These are phyloP conservation scores for Idris sp. DNA, from an alignment of 1,140 invertebrate genomes.

Conservation along the genomic window DNA sequence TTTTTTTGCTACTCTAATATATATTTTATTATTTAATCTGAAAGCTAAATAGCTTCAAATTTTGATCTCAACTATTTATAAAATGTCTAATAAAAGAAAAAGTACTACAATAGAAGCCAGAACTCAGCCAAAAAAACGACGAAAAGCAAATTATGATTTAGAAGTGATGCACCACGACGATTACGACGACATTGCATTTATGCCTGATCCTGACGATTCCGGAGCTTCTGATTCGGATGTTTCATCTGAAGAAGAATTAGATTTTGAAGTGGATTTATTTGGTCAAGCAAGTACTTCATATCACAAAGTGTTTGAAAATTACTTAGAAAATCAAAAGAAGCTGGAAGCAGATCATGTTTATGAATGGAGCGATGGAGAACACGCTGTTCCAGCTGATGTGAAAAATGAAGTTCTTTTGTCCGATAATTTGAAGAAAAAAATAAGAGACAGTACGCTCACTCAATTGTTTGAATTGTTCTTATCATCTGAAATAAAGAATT, in stretches of 20 bases:
- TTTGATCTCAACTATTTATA: too few species aligned
- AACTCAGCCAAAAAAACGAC: too few species aligned
- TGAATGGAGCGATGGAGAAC: slow-evolving; percentile 24
- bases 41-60: too few species aligned
- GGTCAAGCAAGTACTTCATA: slow-evolving; percentile 10
- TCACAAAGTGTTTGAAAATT: slow-evolving; percentile 16
- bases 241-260: slow-evolving; percentile 8
- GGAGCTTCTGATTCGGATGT: slow-evolving; percentile 15
- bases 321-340: slow-evolving; percentile 26
- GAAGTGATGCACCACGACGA: too few species aligned
- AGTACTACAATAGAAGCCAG: too few species aligned
- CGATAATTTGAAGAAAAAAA: slow-evolving; percentile 12
- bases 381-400: background rate
- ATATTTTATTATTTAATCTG: too few species aligned
- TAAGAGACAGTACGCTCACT: background rate
- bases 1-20: too few species aligned
- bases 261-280: slow-evolving; percentile 10
- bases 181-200: slow-evolving; percentile 11
- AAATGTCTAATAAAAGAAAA: too few species aligned
- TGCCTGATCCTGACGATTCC: slow-evolving; percentile 12
- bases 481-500: slow-evolving; percentile 20
- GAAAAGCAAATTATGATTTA: too few species aligned
- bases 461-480: slow-evolving; percentile 42
- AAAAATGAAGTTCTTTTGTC: slow-evolving; percentile 23
- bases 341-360: slow-evolving; percentile 29